These are phyloP conservation scores for Cremastinae sp. DNA, from an alignment of 2,888 invertebrate species.

Conservation along the genomic window DNA sequence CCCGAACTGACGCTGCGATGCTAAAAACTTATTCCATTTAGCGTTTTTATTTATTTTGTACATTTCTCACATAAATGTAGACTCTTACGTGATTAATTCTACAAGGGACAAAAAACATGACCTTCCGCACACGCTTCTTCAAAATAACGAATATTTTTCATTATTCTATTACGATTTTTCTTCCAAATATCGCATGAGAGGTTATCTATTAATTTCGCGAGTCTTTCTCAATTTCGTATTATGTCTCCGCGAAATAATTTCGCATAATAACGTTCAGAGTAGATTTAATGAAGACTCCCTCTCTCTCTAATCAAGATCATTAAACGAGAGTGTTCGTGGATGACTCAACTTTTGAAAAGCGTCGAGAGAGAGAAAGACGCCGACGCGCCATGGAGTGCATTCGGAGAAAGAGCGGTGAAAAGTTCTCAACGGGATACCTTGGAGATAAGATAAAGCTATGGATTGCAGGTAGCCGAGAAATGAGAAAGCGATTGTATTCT, in stretches of 20 bases:
- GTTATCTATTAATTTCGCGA: constrained; percentile 43
- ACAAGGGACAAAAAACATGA: too few relatives aligned
- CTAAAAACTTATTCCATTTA: background rate
- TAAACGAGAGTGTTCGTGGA: constrained; percentile 34
- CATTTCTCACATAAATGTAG: too few relatives aligned
- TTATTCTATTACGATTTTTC: too few relatives aligned
- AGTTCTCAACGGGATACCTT: constrained; percentile 32
- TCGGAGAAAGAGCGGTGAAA: constrained; percentile 43
- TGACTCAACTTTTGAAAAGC: constrained; percentile 45
- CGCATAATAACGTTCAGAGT: constrained; percentile 40
- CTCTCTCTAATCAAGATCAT: constrained; percentile 46
- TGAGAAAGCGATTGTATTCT: too few relatives aligned
- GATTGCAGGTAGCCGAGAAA: constrained; percentile 10
- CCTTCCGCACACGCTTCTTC: background rate
- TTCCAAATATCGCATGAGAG: constrained; percentile 5
- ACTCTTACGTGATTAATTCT: too few relatives aligned
- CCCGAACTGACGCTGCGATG: background rate
- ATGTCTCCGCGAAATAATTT: constrained; percentile 3
- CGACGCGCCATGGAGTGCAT: constrained; percentile 49
- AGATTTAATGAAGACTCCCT: constrained; percentile 52
- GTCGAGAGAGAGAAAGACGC: constrained; percentile 26
- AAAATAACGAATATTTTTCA: too few relatives aligned
- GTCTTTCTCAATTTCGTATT: constrained; percentile 27
- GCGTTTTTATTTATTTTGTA: background rate
- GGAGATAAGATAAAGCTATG: constrained; percentile 50